phyloP scores from a whole-genome alignment of 2,888 invertebrate species.

The Trachelus tabidus region DNA sequence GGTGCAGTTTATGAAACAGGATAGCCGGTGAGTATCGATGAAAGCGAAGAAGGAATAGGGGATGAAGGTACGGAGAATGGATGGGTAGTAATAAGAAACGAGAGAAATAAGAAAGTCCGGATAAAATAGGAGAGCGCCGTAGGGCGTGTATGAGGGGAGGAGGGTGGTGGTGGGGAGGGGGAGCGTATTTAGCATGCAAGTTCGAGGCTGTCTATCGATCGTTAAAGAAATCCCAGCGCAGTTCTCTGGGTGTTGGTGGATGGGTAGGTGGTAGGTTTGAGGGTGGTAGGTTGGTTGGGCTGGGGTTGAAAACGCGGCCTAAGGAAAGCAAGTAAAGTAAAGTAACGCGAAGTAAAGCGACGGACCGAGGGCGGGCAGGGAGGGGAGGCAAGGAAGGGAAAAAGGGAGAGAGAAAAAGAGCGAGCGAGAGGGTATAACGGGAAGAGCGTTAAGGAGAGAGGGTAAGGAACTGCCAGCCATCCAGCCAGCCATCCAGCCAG shows the following conservation, averaged over 20 bases:
- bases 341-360: conserved; percentile 20
- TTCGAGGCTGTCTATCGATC: conserved; percentile 3
- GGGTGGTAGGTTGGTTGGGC: background rate
- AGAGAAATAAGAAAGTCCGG: background rate
- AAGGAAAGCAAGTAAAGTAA: conserved; percentile 14
- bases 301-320: conserved; percentile 11
- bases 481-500: conserved; percentile 31
- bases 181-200: conserved; percentile 5
- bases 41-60: background rate
- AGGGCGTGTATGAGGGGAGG: background rate
- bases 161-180: background rate
- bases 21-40: background rate
- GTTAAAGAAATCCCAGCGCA: conserved; percentile 3
- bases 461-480: conserved; percentile 32
- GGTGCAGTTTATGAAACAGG: background rate
- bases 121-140: background rate
- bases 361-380: conserved; percentile 12
- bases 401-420: conserved; percentile 20
- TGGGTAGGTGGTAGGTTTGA: background rate
- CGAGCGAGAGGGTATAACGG: conserved; percentile 2
- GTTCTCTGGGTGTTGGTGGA: background rate
- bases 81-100: background rate
- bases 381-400: conserved; percentile 18
- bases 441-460: conserved; percentile 1
- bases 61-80: background rate